A percentile compares a stretch with the other conserved stretches of the same genome.
Evolutionary conservation across 1,140 invertebrate genomes (phyloP).

Genomic region (Anastrepha ludens): DNA sequence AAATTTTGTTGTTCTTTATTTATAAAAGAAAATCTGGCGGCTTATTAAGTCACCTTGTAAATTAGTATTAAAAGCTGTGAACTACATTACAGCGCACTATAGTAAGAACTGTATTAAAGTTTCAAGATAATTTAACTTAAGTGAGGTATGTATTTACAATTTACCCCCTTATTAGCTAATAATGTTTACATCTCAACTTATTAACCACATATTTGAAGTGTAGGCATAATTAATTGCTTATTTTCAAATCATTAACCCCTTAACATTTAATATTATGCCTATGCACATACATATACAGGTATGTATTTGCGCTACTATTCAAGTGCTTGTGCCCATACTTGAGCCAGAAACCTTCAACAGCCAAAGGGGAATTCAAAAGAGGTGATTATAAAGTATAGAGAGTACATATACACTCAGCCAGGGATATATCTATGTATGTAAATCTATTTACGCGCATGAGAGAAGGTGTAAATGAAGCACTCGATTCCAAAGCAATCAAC

Average conservation of each 20-base stretch:
- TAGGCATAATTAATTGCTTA: conserved; percentile 51
- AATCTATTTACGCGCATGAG: neutral
- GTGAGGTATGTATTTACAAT: neutral
- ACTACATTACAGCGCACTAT: too few species aligned
- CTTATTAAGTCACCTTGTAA: too few species aligned
- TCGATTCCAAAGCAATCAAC: conserved; percentile 31
- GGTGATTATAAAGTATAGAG: neutral
- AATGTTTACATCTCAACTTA: conserved; percentile 13
- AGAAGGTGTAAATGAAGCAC: conserved; percentile 26
- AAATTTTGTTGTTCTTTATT: too few species aligned
- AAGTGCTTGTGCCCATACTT: neutral
- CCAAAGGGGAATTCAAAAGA: conserved; percentile 5
- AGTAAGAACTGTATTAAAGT: neutral
- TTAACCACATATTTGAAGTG: conserved; percentile 29
- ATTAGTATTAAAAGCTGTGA: too few species aligned
- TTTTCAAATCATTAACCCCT: conserved; percentile 46
- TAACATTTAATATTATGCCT: neutral
- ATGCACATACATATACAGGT: neutral
- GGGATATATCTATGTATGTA: neutral
- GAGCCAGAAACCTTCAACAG: neutral
- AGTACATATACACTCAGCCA: too few species aligned
- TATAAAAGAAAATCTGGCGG: too few species aligned
- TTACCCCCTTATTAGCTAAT: neutral
- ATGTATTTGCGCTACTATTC: neutral
- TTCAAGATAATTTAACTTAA: neutral